phyloP scores from a whole-genome alignment of 2,113 vertebrate species.

The Clinocottus analis region DNA sequence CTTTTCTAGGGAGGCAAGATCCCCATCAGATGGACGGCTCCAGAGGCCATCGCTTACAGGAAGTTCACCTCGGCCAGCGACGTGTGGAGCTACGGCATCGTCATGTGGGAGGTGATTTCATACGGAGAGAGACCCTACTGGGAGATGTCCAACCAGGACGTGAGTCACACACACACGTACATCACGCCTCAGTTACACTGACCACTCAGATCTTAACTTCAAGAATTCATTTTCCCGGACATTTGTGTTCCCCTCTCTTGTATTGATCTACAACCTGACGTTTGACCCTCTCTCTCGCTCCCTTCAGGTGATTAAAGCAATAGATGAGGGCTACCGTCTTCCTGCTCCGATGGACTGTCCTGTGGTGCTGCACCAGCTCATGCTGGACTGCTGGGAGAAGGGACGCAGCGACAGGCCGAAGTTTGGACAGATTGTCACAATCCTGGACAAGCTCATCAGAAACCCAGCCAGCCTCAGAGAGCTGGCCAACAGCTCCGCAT shows the following conservation, averaged over 20 bases:
- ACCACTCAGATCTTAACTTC: background rate
- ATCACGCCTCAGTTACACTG: background rate
- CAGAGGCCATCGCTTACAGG: constrained; percentile 85
- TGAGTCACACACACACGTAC: constrained; percentile 71
- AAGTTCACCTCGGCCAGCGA: constrained; percentile 86
- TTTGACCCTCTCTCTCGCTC: constrained; percentile 12
- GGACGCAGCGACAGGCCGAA: constrained; percentile 83
- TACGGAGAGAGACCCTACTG: constrained; percentile 86
- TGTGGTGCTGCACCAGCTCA: constrained; percentile 84
- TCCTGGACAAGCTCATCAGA: constrained; percentile 85
- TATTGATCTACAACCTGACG: background rate
- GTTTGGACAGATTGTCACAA: constrained; percentile 86
- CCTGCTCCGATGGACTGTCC: constrained; percentile 87
- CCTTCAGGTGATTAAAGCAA: constrained; percentile 85
- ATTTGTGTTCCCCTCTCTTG: constrained; percentile 2
- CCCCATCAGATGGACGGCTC: constrained; percentile 85
- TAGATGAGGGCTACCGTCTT: constrained; percentile 86
- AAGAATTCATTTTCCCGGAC: background rate
- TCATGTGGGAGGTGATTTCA: constrained; percentile 87
- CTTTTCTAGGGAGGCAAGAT: constrained; percentile 83
- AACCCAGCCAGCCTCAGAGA: constrained; percentile 84
- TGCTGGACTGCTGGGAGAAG: constrained; percentile 88
- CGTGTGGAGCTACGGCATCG: constrained; percentile 86
- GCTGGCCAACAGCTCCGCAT: constrained; percentile 84
- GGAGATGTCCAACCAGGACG: constrained; percentile 88